These are phyloP conservation scores for Collichthys lucidus DNA, from an alignment of 2,113 vertebrate genomes.

Conservation along the genomic window DNA sequence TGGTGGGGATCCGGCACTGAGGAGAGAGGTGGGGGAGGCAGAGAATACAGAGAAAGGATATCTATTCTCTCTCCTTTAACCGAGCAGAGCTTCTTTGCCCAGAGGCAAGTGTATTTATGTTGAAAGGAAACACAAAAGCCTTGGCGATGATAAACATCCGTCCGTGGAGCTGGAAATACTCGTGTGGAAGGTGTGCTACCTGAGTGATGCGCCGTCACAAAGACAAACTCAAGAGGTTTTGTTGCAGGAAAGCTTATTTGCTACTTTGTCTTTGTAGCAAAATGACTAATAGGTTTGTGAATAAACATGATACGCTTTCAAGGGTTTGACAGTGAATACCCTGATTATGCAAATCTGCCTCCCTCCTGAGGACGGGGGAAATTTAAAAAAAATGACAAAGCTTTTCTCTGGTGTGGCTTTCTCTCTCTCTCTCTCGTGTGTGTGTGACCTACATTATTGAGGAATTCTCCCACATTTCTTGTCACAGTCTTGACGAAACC, in stretches of 20 bases:
- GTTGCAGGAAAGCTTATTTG: conserved; percentile 60
- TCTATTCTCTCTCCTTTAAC: conserved; percentile 57
- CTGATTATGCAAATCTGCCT: conserved; percentile 76
- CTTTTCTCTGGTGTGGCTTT: conserved; percentile 51
- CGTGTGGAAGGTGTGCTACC: conserved; percentile 41
- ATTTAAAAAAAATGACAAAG: conserved; percentile 68
- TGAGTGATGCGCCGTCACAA: conserved; percentile 42
- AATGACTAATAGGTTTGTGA: conserved; percentile 70
- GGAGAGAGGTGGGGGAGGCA: conserved; percentile 66
- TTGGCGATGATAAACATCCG: conserved; percentile 41
- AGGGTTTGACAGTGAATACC: conserved; percentile 73
- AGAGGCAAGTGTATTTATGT: conserved; percentile 71
- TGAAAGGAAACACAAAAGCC: conserved; percentile 61
- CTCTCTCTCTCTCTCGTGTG: conserved; percentile 4
- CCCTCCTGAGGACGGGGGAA: conserved; percentile 50
- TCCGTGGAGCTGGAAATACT: conserved; percentile 27
- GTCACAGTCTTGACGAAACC: conserved; percentile 50
- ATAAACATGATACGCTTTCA: conserved; percentile 73
- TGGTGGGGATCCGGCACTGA: conserved; percentile 63
- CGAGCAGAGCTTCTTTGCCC: conserved; percentile 62
- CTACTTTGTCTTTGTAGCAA: conserved; percentile 61
- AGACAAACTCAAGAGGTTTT: conserved; percentile 46
- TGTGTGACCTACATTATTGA: conserved; percentile 71
- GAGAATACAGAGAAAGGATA: conserved; percentile 51
- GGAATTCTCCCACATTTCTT: conserved; percentile 53